Conservation (phyloP, 1,140 invertebrate genomes). For the Ditylenchus dipsaci region DNA sequence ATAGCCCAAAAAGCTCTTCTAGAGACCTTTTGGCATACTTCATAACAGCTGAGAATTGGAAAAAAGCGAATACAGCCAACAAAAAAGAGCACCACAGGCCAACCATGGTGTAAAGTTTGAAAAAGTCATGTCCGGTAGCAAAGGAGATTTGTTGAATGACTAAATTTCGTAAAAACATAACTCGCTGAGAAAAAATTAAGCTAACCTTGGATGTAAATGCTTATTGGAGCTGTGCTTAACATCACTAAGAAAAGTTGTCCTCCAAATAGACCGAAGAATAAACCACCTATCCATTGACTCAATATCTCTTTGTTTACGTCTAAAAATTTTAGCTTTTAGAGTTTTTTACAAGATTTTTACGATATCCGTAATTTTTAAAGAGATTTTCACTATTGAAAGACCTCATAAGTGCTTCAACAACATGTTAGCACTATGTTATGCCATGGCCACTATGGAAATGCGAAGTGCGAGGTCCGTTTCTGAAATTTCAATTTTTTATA, state of each 20-base stretch:
- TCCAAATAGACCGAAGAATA: slow-evolving; percentile 60
- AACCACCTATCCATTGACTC: slow-evolving; percentile 59
- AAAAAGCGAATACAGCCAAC: slow-evolving; percentile 59
- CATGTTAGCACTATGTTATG: too few species aligned
- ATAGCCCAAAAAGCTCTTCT: slow-evolving; percentile 61
- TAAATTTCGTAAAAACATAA: slow-evolving; percentile 36
- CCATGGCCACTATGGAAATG: too few species aligned
- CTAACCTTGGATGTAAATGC: slow-evolving; percentile 59
- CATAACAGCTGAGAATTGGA: slow-evolving; percentile 60
- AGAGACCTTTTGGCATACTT: slow-evolving; percentile 61
- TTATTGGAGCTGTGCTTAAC: slow-evolving; percentile 60
- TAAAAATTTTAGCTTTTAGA: slow-evolving; percentile 44
- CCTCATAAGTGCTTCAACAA: too few species aligned
- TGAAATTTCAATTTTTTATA: too few species aligned
- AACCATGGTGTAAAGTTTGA: slow-evolving; percentile 59
- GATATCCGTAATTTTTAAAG: too few species aligned
- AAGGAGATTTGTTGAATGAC: slow-evolving; percentile 59
- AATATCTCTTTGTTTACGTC: slow-evolving; percentile 60
- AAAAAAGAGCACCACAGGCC: slow-evolving; percentile 61
- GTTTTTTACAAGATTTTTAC: too few species aligned
- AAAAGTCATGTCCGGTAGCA: slow-evolving; percentile 59
- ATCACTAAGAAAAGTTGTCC: slow-evolving; percentile 62
- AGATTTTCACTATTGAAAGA: too few species aligned
- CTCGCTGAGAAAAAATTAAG: background rate
- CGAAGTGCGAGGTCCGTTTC: too few species aligned